These are phyloP conservation scores for Zoanthus sansibaricus DNA, from an alignment of 92 coral and sea anemone genomes.

Conservation along the genomic window DNA sequence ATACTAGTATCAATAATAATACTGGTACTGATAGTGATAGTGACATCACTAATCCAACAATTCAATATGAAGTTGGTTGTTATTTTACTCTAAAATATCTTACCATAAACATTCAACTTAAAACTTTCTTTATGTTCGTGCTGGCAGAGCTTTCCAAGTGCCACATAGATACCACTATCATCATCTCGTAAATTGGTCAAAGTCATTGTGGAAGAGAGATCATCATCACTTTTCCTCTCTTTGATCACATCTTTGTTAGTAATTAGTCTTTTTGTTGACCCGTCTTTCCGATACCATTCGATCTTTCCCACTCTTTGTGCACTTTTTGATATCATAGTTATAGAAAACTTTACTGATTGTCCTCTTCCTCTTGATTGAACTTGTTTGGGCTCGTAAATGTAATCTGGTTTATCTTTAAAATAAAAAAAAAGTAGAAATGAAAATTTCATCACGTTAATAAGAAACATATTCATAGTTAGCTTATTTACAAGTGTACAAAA, in stretches of 20 bases:
- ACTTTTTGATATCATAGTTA: not conserved
- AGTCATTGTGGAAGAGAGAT: not conserved
- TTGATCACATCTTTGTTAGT: not conserved
- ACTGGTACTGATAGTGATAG: too few relatives aligned
- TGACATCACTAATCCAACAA: too few relatives aligned
- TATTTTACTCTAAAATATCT: not conserved
- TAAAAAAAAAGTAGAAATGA: not conserved
- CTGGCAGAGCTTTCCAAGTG: not conserved
- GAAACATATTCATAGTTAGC: not conserved
- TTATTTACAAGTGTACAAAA: too few relatives aligned
- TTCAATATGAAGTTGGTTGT: too few relatives aligned
- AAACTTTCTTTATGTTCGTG: not conserved
- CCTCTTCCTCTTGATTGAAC: not conserved
- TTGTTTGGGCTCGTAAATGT: not conserved
- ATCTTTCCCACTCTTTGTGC: not conserved
- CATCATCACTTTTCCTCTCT: not conserved
- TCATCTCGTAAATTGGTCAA: not conserved
- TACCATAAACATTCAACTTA: not conserved
- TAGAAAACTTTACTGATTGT: not conserved
- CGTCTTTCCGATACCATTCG: not conserved
- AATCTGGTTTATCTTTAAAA: not conserved
- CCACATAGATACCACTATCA: slow-evolving; percentile 1
- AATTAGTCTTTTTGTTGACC: not conserved
- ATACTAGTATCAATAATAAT: too few relatives aligned
- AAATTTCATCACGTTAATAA: not conserved